Percentiles rank a stretch among this genome's conserved stretches.
Conservation (phyloP, 2,797 vertebrate genomes). For the Spinibarbus caldwelli region DNA sequence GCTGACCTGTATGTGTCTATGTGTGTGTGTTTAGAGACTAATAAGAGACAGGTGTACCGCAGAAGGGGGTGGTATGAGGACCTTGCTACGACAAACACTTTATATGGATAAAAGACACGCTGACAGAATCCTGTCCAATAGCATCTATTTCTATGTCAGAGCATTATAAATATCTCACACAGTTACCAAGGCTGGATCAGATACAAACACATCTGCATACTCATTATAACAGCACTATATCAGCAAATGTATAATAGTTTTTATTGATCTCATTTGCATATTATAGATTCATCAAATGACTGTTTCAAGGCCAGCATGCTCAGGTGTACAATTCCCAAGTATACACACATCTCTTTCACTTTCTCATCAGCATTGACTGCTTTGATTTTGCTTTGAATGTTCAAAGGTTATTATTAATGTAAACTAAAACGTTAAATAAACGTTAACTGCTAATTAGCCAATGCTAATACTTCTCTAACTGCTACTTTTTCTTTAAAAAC, state of each 20-base stretch:
- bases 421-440: too few species aligned
- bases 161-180: conserved; percentile 18
- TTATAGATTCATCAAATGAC: neutral
- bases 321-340: neutral
- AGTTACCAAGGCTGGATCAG: neutral
- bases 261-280: conserved; percentile 26
- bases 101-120: conserved; percentile 10
- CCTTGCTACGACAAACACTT: conserved; percentile 20
- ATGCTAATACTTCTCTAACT: too few species aligned
- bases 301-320: neutral
- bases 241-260: conserved; percentile 22
- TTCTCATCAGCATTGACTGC: neutral
- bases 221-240: neutral
- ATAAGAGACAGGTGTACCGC: conserved; percentile 42
- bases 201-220: neutral
- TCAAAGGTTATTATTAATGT: neutral
- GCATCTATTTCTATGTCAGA: conserved; percentile 16
- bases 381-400: neutral
- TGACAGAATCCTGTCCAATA: conserved; percentile 31
- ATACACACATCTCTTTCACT: neutral
- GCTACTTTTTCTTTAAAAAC: too few species aligned
- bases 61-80: conserved; percentile 38
- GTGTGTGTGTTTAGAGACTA: conserved; percentile 29
- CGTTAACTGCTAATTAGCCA: too few species aligned
- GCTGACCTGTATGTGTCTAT: conserved; percentile 17